Conservation (phyloP, 2,888 invertebrate genomes). For the Flexamia atlantica region DNA sequence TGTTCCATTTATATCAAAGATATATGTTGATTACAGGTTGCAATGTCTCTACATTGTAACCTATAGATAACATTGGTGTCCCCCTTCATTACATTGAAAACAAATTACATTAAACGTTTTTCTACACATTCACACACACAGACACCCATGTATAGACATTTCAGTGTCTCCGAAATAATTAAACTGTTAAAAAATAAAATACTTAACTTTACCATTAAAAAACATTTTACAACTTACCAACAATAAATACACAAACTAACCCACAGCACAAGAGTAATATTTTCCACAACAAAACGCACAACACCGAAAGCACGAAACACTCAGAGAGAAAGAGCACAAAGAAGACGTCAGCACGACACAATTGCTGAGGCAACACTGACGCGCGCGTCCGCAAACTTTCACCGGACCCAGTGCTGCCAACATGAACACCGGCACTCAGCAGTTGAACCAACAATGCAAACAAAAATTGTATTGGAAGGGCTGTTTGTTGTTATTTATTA, state of each 20-base stretch:
- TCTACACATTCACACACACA: too few relatives aligned
- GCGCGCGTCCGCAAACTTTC: conserved; percentile 7
- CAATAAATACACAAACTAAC: background rate
- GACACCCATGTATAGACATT: too few relatives aligned
- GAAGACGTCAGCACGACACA: background rate
- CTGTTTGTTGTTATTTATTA: too few relatives aligned
- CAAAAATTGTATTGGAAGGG: background rate
- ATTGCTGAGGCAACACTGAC: conserved; percentile 4
- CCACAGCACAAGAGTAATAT: background rate
- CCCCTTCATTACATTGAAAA: too few relatives aligned
- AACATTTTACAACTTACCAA: background rate
- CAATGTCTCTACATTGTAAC: too few relatives aligned
- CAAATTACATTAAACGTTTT: too few relatives aligned
- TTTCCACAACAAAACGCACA: background rate
- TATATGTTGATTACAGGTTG: too few relatives aligned
- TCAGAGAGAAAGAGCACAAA: background rate
- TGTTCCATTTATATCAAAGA: too few relatives aligned
- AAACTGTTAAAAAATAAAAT: too few relatives aligned
- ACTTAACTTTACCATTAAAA: too few relatives aligned
- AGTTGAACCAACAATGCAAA: background rate
- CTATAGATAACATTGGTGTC: too few relatives aligned
- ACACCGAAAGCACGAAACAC: background rate
- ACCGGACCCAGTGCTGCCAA: conserved; percentile 13
- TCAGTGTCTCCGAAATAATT: too few relatives aligned
- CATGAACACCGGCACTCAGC: background rate